phyloP scores from a whole-genome alignment of 2,888 invertebrate species.

The Agrochola lychnidis region DNA sequence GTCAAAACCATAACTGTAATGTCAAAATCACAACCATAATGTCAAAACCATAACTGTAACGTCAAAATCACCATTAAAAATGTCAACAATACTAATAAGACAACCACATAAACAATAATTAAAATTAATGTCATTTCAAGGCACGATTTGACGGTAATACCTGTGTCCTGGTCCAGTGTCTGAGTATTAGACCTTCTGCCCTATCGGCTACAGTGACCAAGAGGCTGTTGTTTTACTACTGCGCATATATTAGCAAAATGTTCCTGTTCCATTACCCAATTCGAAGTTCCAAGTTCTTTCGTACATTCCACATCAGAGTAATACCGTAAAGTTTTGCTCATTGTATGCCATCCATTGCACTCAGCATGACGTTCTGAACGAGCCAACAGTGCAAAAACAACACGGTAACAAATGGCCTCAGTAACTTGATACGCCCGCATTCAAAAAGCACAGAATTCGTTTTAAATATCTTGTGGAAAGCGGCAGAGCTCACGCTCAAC shows the following conservation, averaged over 20 bases:
- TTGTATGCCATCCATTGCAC: conserved; percentile 31
- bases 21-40: no score
- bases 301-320: neutral
- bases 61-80: no score
- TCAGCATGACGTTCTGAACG: conserved; percentile 2
- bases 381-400: conserved; percentile 38
- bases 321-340: conserved; percentile 22
- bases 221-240: no score
- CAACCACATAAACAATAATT: no score
- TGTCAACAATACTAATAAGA: no score
- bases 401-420: conserved; percentile 24
- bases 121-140: no score
- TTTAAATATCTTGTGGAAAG: conserved; percentile 29
- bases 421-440: conserved; percentile 31
- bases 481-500: neutral
- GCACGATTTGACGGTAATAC: no score
- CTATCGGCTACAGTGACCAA: no score
- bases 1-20: no score
- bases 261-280: neutral
- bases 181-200: no score
- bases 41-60: no score
- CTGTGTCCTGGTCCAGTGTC: no score
- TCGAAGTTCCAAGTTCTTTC: neutral
- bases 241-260: neutral
- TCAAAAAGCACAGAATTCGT: conserved; percentile 31